These are phyloP conservation scores for Siniperca scherzeri DNA, from an alignment of 2,797 vertebrate genomes.

Conservation along the genomic window DNA sequence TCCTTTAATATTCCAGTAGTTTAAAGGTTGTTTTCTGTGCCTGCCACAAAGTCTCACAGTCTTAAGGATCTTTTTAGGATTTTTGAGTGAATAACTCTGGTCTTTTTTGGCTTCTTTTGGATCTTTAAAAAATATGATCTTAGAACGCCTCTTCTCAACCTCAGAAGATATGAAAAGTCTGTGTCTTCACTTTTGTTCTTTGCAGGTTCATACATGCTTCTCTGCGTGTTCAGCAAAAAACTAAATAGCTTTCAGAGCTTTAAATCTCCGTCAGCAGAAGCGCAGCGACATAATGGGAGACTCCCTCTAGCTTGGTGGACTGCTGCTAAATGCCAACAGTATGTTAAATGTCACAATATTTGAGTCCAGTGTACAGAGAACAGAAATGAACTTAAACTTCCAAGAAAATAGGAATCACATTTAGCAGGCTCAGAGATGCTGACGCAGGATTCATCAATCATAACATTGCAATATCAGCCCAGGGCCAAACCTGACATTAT, in stretches of 20 bases:
- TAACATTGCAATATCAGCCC: not conserved
- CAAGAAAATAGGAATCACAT: not conserved
- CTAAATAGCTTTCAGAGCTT: conserved; percentile 4
- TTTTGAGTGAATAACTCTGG: too few relatives aligned
- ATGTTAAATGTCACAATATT: conserved; percentile 44
- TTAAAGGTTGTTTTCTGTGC: too few relatives aligned
- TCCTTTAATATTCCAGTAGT: too few relatives aligned
- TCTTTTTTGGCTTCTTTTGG: not conserved
- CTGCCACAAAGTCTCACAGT: too few relatives aligned
- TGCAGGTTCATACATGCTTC: conserved; percentile 30
- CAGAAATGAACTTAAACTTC: conserved; percentile 3
- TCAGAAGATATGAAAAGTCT: conserved; percentile 4
- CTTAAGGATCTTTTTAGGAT: too few relatives aligned
- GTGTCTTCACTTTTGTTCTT: not conserved
- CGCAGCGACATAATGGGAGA: not conserved
- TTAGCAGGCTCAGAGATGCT: not conserved
- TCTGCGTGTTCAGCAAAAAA: conserved; percentile 18
- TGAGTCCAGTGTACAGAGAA: not conserved
- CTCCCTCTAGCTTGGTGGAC: not conserved
- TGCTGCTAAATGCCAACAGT: conserved; percentile 35
- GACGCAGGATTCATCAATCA: conserved; percentile 7
- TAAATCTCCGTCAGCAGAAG: conserved; percentile 26
- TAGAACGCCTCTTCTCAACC: not conserved
- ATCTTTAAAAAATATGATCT: not conserved
- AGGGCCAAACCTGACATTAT: not conserved